Base-by-base conservation (phyloP, 2,113 vertebrate species). In the Orientallactaga bullata region DNA sequence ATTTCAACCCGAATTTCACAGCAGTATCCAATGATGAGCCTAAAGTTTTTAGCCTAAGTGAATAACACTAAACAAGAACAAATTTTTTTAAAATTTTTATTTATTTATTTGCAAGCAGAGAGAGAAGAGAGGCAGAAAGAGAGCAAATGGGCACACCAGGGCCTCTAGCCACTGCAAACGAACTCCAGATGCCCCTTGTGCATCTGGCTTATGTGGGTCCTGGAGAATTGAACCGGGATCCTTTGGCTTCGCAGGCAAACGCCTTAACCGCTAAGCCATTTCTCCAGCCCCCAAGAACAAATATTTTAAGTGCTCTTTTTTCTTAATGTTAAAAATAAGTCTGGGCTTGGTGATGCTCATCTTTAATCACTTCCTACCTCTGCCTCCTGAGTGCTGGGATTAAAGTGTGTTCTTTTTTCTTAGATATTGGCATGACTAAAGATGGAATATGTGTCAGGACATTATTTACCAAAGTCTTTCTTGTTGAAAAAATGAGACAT, bases 401-500 rank as follows among this genome's bases (percentile, higher is more conserved):
- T 61, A 61, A 61, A 21, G 60, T 35, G 42, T 47, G 28, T 58
- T 26, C 28, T 42, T 23, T 60, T 17, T 51, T 28, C 16, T 6
- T 93, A 26, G 68, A 63, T 20, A 21, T 63, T 69, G 60, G 39
- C 26, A 35, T 91, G 81, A 71, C 39, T 90, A 69, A 79, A 69
- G 30, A 51, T 37, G 28, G 58, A 24, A 30, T 69, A 18, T 79
- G n/a, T 88, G 32, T 28, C 35, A 91, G 68, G 73, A 72, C 58
- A 80, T 91, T 78, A 73, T 61, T 92, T 65, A 71, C 47, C 89
- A 60, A 65, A 39, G 5, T 23, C 73, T 51, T 78, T 86, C 79
- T 66, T 9, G 60, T 30, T 42, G 11, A 84, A 72, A 88, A 80
- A 28, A 13, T 78, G 47, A 91, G 11, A 68, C 80, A 5, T 71